These are phyloP conservation scores for Gymnoscelis rufifasciata DNA, from an alignment of 2,888 invertebrate species.

Conservation along the genomic window DNA sequence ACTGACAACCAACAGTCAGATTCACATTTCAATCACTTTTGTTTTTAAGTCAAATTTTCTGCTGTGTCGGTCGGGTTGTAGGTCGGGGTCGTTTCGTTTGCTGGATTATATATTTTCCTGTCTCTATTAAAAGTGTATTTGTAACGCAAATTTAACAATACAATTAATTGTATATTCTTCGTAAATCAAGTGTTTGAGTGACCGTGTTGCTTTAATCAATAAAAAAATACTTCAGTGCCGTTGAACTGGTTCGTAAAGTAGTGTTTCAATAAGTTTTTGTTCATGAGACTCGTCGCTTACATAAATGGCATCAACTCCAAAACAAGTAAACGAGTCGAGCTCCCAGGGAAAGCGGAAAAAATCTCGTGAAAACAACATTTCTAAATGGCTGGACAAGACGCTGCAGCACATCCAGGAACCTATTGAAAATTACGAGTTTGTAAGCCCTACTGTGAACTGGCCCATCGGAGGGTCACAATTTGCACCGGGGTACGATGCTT, in stretches of 20 bases:
- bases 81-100: no score
- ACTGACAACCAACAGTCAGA: neutral
- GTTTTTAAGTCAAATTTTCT: no score
- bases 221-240: neutral
- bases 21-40: no score
- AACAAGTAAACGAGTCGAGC: conserved; percentile 64
- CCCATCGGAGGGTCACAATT: conserved; percentile 55
- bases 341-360: conserved; percentile 74
- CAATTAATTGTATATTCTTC: neutral
- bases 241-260: neutral
- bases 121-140: no score
- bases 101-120: no score
- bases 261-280: conserved; percentile 12
- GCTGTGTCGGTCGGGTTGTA: no score
- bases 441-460: conserved; percentile 54
- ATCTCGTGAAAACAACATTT: conserved; percentile 58
- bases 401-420: conserved; percentile 67
- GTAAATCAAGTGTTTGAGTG: neutral
- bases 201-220: neutral
- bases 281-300: conserved; percentile 28
- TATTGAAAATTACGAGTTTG: conserved; percentile 59
- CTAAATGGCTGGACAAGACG: conserved; percentile 75
- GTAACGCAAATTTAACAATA: no score
- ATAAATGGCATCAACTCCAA: conserved; percentile 69
- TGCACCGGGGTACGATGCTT: conserved; percentile 65